These are phyloP conservation scores for Hemibagrus wyckioides DNA, from an alignment of 2,113 vertebrate species.

Conservation along the genomic window DNA sequence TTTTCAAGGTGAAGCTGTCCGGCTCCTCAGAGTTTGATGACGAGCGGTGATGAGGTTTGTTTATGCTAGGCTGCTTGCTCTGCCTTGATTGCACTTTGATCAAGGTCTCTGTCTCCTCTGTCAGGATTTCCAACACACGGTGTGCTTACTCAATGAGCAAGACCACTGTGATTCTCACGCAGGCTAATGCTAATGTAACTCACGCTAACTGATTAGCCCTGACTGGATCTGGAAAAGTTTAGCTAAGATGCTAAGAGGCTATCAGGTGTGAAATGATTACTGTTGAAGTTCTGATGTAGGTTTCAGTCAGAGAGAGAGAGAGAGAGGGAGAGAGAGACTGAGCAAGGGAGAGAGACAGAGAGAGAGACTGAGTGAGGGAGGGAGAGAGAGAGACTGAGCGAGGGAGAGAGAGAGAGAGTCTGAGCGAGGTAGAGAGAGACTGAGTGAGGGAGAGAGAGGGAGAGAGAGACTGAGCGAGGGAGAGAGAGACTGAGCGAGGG, in stretches of 20 bases:
- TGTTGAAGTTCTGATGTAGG: slow-evolving; percentile 43
- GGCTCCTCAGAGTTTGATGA: slow-evolving; percentile 16
- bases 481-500: neutral
- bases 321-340: neutral
- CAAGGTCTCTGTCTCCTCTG: slow-evolving; percentile 43
- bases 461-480: no score
- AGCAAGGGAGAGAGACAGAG: neutral
- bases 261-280: slow-evolving; percentile 32
- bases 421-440: no score
- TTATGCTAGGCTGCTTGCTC: slow-evolving; percentile 26
- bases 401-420: no score
- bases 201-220: neutral
- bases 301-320: slow-evolving; percentile 29
- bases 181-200: neutral
- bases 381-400: no score
- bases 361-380: no score
- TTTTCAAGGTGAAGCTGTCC: slow-evolving; percentile 38
- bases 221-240: neutral
- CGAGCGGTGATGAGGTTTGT: slow-evolving; percentile 39
- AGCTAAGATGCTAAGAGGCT: slow-evolving; percentile 6
- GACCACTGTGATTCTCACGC: neutral
- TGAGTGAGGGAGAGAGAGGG: no score
- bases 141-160: slow-evolving; percentile 24
- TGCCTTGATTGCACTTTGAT: slow-evolving; percentile 43
- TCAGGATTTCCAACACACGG: slow-evolving; percentile 22